A percentile compares a stretch with the other conserved stretches of the same genome.
phyloP scores from a whole-genome alignment of 2,888 invertebrate genomes.

The Automeris io region DNA sequence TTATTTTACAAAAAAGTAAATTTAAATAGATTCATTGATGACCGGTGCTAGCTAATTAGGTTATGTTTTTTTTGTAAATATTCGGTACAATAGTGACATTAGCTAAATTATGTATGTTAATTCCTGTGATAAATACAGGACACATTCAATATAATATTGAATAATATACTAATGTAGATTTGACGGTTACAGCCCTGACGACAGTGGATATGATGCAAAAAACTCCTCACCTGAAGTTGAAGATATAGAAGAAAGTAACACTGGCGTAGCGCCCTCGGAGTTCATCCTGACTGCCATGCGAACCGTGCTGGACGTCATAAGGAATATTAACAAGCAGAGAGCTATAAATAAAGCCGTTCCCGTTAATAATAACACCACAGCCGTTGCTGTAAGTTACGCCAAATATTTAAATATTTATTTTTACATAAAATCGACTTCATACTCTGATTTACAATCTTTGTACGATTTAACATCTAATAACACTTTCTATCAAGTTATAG shows the following conservation, averaged over 20 bases:
- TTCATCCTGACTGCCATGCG: conserved; percentile 60
- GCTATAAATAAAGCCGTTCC: conserved; percentile 21
- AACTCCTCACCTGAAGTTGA: conserved; percentile 21
- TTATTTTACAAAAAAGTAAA: too few species aligned
- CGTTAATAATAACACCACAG: conserved; percentile 27
- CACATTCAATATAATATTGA: too few species aligned
- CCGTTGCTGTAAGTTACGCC: conserved; percentile 34
- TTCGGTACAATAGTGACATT: too few species aligned
- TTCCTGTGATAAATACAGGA: too few species aligned
- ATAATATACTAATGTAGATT: neutral
- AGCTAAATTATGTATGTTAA: too few species aligned
- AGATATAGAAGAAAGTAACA: conserved; percentile 21
- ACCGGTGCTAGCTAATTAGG: too few species aligned
- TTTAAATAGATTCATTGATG: too few species aligned
- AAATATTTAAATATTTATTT: neutral
- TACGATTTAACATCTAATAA: too few species aligned
- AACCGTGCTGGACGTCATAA: conserved; percentile 62
- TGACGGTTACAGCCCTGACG: conserved; percentile 23
- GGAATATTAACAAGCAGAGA: conserved; percentile 57
- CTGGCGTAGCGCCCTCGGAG: conserved; percentile 53
- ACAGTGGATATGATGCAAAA: conserved; percentile 29
- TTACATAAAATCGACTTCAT: neutral
- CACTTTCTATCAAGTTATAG: too few species aligned
- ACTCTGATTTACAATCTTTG: too few species aligned
- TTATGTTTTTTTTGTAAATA: too few species aligned